phyloP scores from a whole-genome alignment of 2,797 vertebrate species.

The Intellagama lesueurii region DNA sequence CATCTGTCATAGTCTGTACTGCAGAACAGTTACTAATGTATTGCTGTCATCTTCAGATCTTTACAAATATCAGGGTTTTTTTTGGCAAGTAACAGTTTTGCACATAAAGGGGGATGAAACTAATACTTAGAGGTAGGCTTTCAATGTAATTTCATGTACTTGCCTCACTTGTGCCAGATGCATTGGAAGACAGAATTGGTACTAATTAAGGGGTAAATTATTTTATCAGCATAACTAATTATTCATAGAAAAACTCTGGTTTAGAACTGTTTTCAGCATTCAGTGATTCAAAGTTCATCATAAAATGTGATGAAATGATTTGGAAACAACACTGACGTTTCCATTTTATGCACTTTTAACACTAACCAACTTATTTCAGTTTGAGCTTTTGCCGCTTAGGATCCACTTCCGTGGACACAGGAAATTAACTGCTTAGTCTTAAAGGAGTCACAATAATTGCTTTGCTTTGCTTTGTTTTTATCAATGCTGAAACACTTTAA shows the following conservation, averaged over 20 bases:
- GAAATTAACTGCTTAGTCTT: no score
- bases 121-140: background rate
- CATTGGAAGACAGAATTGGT: background rate
- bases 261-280: background rate
- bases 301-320: background rate
- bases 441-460: no score
- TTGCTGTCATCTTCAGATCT: constrained; percentile 3
- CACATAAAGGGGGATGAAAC: constrained; percentile 1
- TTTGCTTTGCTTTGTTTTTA: no score
- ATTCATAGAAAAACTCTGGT: background rate
- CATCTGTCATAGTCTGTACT: constrained; percentile 13
- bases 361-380: no score
- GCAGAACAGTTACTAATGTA: constrained; percentile 4
- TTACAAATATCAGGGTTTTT: constrained; percentile 9
- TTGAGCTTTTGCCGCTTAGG: no score
- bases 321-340: background rate
- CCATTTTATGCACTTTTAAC: no score
- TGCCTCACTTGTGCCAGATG: background rate
- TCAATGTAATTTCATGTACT: constrained; percentile 5
- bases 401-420: no score
- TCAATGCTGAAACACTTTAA: no score
- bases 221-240: background rate
- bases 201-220: constrained; percentile 4
- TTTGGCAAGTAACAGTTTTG: background rate
- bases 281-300: background rate